Evolutionary conservation across 2,888 invertebrate genomes (phyloP), one percentile per base, ranked within the genome.

Genomic region (Aphodius sticticus): DNA sequence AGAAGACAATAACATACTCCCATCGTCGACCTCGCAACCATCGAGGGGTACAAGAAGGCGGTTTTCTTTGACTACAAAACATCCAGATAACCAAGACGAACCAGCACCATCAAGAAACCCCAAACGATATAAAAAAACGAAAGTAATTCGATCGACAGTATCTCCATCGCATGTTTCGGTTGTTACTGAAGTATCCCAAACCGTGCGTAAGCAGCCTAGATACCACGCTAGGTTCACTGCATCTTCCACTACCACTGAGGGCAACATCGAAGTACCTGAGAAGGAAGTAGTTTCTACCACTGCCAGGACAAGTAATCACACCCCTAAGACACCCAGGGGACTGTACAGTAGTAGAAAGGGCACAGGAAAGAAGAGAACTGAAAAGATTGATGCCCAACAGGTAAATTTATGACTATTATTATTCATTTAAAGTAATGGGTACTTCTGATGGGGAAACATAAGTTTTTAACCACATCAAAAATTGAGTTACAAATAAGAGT

Each of bases 161-260:
- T 76, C 78, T 36, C 77, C 80, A 14, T 76, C 81, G 38, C 76
- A 77, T n/a, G 79, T 77, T 37, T 81, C 81, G 12, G 72, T 80
- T 3, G 70, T 82, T 76, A 84, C 86, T 80, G 81, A 84, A 82
- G 83, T 82, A 26, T 77, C 84, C n/a, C 77, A 84, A 83, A 79
- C 82, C 75, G 77, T 77, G 38, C 53, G 16, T 38, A 85, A 84
- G 83, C 82, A 84, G 76, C 85, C 86, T 82, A 84, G 86, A 85
- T 87, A 87, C 85, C 86, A 87, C 77, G 86, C 87, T 0, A 85
- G 86, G 81, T 86, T 86, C 79, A 86, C 82, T 74, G 80, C 83
- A 0, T 80, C 79, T 38, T 81, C 36, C 36, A 76, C 76, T 37
- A 69, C 69, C 6, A 69, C 78, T 4, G 77, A 76, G 36, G 70